These are phyloP conservation scores for Diorhabda sublineata DNA, from an alignment of 1,140 invertebrate genomes.

Conservation along the genomic window DNA sequence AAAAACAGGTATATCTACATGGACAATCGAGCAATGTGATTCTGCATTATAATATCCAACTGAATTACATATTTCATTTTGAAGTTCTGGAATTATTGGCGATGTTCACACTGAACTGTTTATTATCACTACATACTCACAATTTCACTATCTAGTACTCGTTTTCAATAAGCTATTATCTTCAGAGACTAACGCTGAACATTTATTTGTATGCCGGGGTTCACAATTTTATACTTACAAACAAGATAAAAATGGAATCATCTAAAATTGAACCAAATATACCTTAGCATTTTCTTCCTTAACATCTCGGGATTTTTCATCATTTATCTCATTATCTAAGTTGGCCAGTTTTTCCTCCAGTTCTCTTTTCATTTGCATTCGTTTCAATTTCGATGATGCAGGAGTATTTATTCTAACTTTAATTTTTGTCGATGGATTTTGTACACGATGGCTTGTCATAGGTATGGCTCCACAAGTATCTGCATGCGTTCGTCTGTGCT, in stretches of 20 bases:
- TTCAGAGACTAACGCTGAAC: too few species aligned
- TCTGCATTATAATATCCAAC: too few species aligned
- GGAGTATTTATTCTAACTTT: conserved; percentile 38
- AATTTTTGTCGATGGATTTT: conserved; percentile 33
- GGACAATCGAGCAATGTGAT: too few species aligned
- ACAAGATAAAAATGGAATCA: background rate
- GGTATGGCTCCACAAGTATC: conserved; percentile 45
- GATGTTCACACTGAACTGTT: too few species aligned
- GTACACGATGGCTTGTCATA: conserved; percentile 33
- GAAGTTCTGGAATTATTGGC: too few species aligned
- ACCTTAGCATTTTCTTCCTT: conserved; percentile 4
- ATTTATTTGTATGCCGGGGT: too few species aligned
- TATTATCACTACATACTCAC: too few species aligned
- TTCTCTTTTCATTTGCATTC: conserved; percentile 9
- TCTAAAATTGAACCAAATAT: background rate
- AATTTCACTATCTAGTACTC: too few species aligned
- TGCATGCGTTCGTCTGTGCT: conserved; percentile 47
- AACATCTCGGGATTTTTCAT: conserved; percentile 6
- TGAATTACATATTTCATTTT: too few species aligned
- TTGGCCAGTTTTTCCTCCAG: conserved; percentile 11
- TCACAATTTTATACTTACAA: too few species aligned
- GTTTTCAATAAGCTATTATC: too few species aligned
- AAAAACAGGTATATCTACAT: too few species aligned
- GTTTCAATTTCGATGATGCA: conserved; percentile 25
- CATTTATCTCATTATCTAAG: conserved; percentile 9